Evolutionary conservation across 53 echinoderm and acorn worm genomes (phyloP).

Genomic region (Echinometra lucunter): DNA sequence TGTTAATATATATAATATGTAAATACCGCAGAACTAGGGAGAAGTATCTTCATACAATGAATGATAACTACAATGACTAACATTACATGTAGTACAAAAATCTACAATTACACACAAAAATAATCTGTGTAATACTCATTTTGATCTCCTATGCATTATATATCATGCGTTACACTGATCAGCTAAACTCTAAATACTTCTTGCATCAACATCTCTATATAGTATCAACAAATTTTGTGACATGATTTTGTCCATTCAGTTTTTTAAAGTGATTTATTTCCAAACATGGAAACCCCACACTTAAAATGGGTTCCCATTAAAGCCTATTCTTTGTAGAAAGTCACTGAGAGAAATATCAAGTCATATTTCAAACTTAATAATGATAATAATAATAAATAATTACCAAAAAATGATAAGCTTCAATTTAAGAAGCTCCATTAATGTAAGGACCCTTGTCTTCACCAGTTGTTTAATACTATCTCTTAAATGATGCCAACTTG

Average conservation of each 20-base stretch:
- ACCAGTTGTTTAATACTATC: not conserved
- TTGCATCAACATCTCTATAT: conserved; percentile 41
- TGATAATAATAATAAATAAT: too few species aligned
- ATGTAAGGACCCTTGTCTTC: not conserved
- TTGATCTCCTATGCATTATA: conserved; percentile 45
- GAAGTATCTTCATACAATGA: conserved; percentile 60
- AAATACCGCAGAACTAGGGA: conserved; percentile 74
- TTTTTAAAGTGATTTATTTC: conserved; percentile 43
- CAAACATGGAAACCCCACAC: not conserved
- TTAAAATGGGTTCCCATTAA: not conserved
- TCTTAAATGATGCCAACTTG: not conserved
- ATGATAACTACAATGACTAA: conserved; percentile 70
- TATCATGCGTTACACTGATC: conserved; percentile 53
- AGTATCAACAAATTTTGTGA: conserved; percentile 59
- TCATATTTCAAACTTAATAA: conserved; percentile 2
- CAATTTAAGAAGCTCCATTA: not conserved
- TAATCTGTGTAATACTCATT: conserved; percentile 67
- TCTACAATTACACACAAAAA: conserved; percentile 74
- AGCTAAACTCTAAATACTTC: conserved; percentile 46
- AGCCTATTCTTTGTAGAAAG: not conserved
- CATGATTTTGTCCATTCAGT: conserved; percentile 68
- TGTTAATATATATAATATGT: conserved; percentile 71
- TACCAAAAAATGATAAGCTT: not conserved
- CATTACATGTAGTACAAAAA: conserved; percentile 72
- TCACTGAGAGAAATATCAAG: conserved; percentile 16